Percentiles rank a stretch among this genome's conserved stretches.
Evolutionary conservation across 2,888 invertebrate species (phyloP).

Genomic region (Orthosia cruda): DNA sequence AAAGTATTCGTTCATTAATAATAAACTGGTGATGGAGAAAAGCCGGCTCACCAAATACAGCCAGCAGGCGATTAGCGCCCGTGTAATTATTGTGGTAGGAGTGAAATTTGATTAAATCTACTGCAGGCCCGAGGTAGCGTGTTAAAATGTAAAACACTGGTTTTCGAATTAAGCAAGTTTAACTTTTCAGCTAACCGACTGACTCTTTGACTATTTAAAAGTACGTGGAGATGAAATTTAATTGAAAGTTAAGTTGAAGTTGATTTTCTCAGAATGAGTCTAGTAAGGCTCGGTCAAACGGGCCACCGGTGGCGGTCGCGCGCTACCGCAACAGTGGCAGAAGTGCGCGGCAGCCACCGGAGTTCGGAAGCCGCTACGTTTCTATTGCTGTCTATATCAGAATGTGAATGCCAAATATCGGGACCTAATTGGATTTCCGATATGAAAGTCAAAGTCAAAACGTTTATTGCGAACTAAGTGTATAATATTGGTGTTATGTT

Average conservation of each 20-base stretch:
- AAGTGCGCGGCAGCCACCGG: no score
- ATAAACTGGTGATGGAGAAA: constrained; percentile 15
- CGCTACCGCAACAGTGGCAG: no score
- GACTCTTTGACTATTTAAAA: constrained; percentile 6
- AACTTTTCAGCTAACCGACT: constrained; percentile 37
- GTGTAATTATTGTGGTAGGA: constrained; percentile 36
- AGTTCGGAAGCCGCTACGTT: no score
- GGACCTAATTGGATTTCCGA: no score
- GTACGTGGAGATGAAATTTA: constrained; percentile 7
- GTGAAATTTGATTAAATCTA: constrained; percentile 42
- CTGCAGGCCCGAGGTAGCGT: not conserved
- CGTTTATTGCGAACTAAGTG: no score
- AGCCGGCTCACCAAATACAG: constrained; percentile 35
- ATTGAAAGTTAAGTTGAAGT: not conserved
- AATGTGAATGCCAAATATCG: no score
- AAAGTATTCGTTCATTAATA: constrained; percentile 36
- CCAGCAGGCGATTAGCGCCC: constrained; percentile 37
- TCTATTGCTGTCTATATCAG: no score
- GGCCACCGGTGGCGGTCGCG: no score
- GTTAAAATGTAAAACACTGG: constrained; percentile 36
- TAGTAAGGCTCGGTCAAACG: not conserved
- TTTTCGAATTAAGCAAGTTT: constrained; percentile 39
- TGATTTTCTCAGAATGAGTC: not conserved
- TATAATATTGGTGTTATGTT: no score
- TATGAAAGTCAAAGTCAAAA: no score